Conservation (phyloP, 1,140 invertebrate genomes). For the Aphaenogaster floridana region DNA sequence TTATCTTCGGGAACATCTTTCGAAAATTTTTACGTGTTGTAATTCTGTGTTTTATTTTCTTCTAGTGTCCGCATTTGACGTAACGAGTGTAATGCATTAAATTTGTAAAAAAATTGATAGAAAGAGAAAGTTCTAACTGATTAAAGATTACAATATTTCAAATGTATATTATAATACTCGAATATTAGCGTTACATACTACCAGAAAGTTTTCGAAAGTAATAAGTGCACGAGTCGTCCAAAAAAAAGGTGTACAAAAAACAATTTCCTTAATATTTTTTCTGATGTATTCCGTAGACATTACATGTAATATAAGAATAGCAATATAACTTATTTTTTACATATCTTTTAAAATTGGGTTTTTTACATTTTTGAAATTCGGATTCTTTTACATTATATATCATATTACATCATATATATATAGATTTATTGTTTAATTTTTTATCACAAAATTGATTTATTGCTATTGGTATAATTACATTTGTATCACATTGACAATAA, state of each 20-base stretch:
- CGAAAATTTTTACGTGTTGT: background rate
- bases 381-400: background rate
- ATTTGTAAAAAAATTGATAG: background rate
- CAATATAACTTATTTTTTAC: background rate
- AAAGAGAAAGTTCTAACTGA: background rate
- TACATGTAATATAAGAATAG: background rate
- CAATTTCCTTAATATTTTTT: background rate
- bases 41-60: background rate
- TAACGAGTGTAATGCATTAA: background rate
- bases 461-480: background rate
- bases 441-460: background rate
- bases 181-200: background rate
- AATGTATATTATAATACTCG: background rate
- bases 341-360: background rate
- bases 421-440: background rate
- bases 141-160: background rate
- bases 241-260: background rate
- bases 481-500: background rate
- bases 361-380: background rate
- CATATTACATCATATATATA: background rate
- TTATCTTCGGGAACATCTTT: background rate
- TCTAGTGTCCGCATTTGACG: background rate
- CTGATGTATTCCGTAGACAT: background rate
- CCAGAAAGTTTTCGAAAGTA: background rate
- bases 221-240: background rate